Percentiles rank a stretch among this genome's conserved stretches.
Evolutionary conservation across 2,113 vertebrate species (phyloP).

Genomic region (Tychaedon coryphoeus): DNA sequence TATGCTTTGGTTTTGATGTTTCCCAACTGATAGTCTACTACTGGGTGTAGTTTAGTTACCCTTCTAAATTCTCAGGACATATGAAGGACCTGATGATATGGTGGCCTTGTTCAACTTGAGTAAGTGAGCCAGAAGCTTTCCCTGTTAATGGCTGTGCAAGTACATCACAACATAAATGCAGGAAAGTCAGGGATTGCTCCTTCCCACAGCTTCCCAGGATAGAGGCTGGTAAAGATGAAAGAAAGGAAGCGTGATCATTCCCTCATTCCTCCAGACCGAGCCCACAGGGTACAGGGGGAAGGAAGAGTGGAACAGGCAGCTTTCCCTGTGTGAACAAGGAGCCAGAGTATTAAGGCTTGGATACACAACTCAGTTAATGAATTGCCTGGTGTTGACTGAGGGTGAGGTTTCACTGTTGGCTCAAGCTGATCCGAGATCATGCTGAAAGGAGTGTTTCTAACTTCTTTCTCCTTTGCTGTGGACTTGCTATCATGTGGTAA

Average conservation of each 20-base stretch:
- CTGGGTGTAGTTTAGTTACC: not conserved
- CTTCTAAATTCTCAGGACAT: not conserved
- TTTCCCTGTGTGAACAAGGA: not conserved
- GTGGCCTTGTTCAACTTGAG: not conserved
- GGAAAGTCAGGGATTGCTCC: not conserved
- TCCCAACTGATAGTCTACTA: constrained; percentile 10
- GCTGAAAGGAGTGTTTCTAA: constrained; percentile 3
- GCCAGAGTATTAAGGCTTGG: not conserved
- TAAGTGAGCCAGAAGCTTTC: not conserved
- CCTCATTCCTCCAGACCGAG: not conserved
- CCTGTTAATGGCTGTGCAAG: not conserved
- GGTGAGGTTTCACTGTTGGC: constrained; percentile 39
- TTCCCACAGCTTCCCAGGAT: not conserved
- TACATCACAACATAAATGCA: rapidly evolving
- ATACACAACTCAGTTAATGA: constrained; percentile 29
- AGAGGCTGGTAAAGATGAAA: not conserved
- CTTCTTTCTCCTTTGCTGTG: not conserved
- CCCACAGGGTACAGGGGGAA: not conserved
- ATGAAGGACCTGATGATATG: not conserved
- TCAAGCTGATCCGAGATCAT: not conserved
- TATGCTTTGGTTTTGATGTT: constrained; percentile 55
- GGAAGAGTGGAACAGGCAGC: not conserved
- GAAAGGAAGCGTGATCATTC: not conserved
- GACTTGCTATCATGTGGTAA: not conserved
- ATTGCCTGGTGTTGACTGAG: constrained; percentile 34